Conservation (phyloP, 2,888 invertebrate species). For the Parelbella ahira region DNA sequence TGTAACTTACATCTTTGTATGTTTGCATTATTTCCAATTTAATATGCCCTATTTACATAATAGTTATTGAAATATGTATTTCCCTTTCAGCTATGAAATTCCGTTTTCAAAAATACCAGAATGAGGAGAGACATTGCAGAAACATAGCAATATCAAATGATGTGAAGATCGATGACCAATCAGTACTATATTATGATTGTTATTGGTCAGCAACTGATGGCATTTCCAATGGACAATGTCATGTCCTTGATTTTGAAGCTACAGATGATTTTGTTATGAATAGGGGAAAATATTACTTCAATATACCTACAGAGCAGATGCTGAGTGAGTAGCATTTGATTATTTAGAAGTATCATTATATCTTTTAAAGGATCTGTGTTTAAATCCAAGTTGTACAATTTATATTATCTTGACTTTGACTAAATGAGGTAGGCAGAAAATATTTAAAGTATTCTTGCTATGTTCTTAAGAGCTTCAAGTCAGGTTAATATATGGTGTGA, state of each 20-base stretch:
- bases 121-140: slow-evolving; percentile 57
- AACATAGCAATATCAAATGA: slow-evolving; percentile 62
- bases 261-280: slow-evolving; percentile 55
- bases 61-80: too few relatives aligned
- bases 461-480: too few relatives aligned
- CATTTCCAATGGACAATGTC: slow-evolving; percentile 53
- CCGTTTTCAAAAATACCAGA: slow-evolving; percentile 51
- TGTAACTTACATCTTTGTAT: too few relatives aligned
- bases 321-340: slow-evolving; percentile 74
- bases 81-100: slow-evolving; percentile 75
- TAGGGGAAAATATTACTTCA: slow-evolving; percentile 66
- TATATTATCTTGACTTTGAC: too few relatives aligned
- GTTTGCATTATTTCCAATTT: too few relatives aligned
- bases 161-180: slow-evolving; percentile 57
- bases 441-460: too few relatives aligned
- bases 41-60: too few relatives aligned
- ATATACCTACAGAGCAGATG: slow-evolving; percentile 64
- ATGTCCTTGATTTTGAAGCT: slow-evolving; percentile 66
- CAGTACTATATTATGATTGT: slow-evolving; percentile 68
- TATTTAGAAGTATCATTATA: too few relatives aligned
- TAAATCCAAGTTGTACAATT: too few relatives aligned
- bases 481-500: too few relatives aligned
- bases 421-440: too few relatives aligned
- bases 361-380: too few relatives aligned
- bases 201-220: slow-evolving; percentile 59